Percentiles rank a stretch among this genome's conserved stretches.
These are phyloP conservation scores for Acrobeloides nanus DNA, from an alignment of 2,888 invertebrate genomes.

Conservation along the genomic window DNA sequence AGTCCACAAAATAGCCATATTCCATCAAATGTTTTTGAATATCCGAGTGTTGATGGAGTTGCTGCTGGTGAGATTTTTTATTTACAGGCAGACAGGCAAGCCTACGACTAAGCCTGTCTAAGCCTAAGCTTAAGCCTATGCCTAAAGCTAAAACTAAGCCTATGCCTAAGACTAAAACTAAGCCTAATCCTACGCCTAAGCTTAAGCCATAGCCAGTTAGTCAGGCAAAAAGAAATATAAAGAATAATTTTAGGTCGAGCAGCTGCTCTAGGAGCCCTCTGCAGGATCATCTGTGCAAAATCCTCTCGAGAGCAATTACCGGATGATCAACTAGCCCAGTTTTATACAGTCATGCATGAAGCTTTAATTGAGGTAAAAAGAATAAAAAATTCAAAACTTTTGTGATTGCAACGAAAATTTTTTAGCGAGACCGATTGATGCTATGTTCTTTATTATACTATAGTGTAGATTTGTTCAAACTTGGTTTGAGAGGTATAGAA, in stretches of 20 bases:
- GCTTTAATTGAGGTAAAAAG: slow-evolving; percentile 55
- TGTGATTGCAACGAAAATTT: slow-evolving; percentile 5
- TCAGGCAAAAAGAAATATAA: too few species aligned
- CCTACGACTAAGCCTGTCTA: too few species aligned
- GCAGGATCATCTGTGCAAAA: slow-evolving; percentile 88
- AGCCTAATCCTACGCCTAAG: too few species aligned
- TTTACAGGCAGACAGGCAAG: too few species aligned
- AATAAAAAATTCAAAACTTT: neutral
- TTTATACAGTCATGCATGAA: slow-evolving; percentile 82
- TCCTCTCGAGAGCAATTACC: slow-evolving; percentile 86
- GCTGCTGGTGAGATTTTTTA: too few species aligned
- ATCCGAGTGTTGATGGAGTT: slow-evolving; percentile 29
- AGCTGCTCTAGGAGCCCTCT: slow-evolving; percentile 86
- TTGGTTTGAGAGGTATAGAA: slow-evolving; percentile 85
- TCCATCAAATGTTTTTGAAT: slow-evolving; percentile 3
- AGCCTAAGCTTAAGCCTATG: too few species aligned
- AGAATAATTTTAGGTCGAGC: too few species aligned
- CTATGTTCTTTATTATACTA: slow-evolving; percentile 54
- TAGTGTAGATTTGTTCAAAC: slow-evolving; percentile 68
- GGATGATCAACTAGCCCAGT: slow-evolving; percentile 81
- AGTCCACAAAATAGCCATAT: slow-evolving; percentile 1
- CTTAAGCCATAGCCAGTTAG: too few species aligned
- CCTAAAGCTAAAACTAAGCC: too few species aligned
- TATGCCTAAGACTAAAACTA: too few species aligned
- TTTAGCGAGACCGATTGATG: slow-evolving; percentile 45